A percentile compares a stretch with the other conserved stretches of the same genome.
phyloP scores from a whole-genome alignment of 2,113 vertebrate species.

The Salminus brasiliensis region DNA sequence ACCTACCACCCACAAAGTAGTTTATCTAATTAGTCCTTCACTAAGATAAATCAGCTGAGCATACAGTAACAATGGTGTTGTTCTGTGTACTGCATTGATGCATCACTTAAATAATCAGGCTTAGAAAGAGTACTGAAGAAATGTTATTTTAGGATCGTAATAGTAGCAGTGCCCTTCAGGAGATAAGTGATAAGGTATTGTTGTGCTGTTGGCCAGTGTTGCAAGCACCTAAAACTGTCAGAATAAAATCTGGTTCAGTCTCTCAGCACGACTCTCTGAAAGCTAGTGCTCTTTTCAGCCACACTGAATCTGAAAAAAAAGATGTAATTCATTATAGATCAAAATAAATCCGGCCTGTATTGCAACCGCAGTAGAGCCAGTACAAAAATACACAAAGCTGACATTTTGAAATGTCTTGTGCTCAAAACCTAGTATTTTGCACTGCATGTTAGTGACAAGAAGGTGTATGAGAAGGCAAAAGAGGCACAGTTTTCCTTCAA shows the following conservation, averaged over 20 bases:
- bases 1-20: too few relatives aligned
- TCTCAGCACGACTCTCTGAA: background rate
- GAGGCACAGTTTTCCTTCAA: background rate
- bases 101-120: background rate
- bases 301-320: background rate
- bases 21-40: too few relatives aligned
- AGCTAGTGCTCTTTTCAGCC: background rate
- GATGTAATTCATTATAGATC: background rate
- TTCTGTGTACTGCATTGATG: too few relatives aligned
- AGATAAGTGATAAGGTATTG: background rate
- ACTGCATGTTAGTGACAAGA: background rate
- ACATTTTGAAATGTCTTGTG: slow-evolving; percentile 7
- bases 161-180: slow-evolving; percentile 1
- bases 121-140: background rate
- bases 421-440: background rate
- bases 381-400: slow-evolving; percentile 2
- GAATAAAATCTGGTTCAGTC: background rate
- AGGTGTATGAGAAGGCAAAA: background rate
- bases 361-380: background rate
- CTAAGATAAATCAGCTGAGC: too few relatives aligned
- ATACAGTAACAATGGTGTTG: too few relatives aligned
- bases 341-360: background rate
- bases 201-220: background rate
- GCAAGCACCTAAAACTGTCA: background rate
- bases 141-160: slow-evolving; percentile 1